Base-by-base conservation (phyloP, 2,113 vertebrate species). In the Prolemur simus region DNA sequence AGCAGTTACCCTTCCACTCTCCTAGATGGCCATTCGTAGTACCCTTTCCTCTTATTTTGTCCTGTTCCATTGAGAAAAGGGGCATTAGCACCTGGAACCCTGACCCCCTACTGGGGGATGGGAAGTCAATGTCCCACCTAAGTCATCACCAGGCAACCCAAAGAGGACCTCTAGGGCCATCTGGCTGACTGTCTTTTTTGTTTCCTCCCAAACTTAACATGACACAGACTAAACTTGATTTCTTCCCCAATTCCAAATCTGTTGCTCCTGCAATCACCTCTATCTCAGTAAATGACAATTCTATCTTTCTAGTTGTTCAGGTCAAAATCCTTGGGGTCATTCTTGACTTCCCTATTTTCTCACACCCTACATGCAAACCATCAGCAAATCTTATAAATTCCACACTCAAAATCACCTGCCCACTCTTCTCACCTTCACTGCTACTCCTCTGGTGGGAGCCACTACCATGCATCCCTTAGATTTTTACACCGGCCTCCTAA, bases 181-280 rank as follows among this genome's bases (percentile, higher is more conserved):
- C 20, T 32, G n/a, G 49, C 0, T 32, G n/a, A 39, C 0, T 0
- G 0, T 25, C 37, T 60, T 69, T 21, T 58, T 39, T 18, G 1
- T 49, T 32, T 77, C 63, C 49, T 94, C 77, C 27, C 15, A 93
- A 86, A 82, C 23, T 60, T 37, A 81, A 58, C 58, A 11, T 58
- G 27, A 63, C 42, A 21, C 52, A 90, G 87, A 83, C n/a, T 71
- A 64, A 89, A 78, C 34, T 47, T 21, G 1, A 42, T 54, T 87
- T 87, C 25, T 68, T 47, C 14, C 39, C 52, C 10, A 32, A 37
- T 21, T 15, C 34, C 32, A 76, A 37, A 52, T 8, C 39, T 69
- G 49, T 27, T 76, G 18, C 18, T 89, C 58, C 2, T 8, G 10
- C 10, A 73, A 29, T 39, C 5, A 21, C 15, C 10, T 13, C 45